Percentiles rank a stretch among this genome's conserved stretches.
Evolutionary conservation across 2,113 vertebrate species (phyloP).

Genomic region (Pungitius pungitius): DNA sequence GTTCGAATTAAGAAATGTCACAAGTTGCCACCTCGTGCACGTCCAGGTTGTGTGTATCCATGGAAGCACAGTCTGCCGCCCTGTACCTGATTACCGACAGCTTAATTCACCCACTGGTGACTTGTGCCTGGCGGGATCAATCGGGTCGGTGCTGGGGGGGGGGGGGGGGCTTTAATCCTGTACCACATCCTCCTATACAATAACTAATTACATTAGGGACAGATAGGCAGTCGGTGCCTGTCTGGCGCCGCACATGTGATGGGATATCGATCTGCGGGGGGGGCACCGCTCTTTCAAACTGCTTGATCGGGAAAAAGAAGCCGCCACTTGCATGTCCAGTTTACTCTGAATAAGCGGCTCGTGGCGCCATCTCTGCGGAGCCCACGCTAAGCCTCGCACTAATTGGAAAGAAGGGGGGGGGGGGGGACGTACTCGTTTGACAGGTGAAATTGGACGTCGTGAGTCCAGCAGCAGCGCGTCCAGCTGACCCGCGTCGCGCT

Average conservation of each 20-base stretch:
- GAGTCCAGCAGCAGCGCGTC: slow-evolving; percentile 5
- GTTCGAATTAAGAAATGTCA: neutral
- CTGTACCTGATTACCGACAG: neutral
- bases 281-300: neutral
- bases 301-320: neutral
- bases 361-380: neutral
- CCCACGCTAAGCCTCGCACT: neutral
- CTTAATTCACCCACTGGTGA: neutral
- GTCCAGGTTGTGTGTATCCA: neutral
- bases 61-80: neutral
- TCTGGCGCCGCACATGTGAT: neutral
- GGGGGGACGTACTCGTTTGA: neutral
- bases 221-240: slow-evolving; percentile 7
- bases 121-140: neutral
- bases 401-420: neutral
- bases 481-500: neutral
- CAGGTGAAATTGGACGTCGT: neutral
- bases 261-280: neutral
- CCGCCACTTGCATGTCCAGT: neutral
- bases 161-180: neutral
- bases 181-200: too few species aligned
- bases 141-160: neutral
- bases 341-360: neutral
- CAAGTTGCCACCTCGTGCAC: too few species aligned
- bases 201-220: neutral